Percentiles rank a stretch among this genome's conserved stretches.
phyloP scores from a whole-genome alignment of 2,113 vertebrate species.

The Paedocypris sp. region DNA sequence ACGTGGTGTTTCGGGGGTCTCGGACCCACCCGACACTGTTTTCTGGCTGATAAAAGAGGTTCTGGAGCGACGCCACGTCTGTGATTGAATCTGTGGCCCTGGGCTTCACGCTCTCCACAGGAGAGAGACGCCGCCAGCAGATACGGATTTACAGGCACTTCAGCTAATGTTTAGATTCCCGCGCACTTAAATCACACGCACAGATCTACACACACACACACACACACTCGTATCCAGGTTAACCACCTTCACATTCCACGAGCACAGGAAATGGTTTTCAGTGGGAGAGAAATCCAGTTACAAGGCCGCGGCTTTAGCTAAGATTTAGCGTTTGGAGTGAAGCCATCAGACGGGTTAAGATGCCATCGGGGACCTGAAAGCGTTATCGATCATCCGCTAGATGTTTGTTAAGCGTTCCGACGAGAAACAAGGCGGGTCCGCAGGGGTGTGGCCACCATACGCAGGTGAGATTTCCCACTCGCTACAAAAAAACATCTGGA shows the following conservation, averaged over 20 bases:
- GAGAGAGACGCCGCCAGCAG: constrained; percentile 1
- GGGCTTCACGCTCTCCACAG: constrained; percentile 16
- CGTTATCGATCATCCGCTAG: constrained; percentile 39
- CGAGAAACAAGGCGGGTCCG: too few relatives aligned
- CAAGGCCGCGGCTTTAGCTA: constrained; percentile 5
- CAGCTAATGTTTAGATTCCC: constrained; percentile 5
- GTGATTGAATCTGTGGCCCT: constrained; percentile 13
- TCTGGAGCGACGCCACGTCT: constrained; percentile 7
- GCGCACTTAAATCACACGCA: not conserved
- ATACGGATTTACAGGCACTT: not conserved
- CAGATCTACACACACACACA: not conserved
- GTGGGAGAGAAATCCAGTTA: not conserved
- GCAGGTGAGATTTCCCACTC: too few relatives aligned
- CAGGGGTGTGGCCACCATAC: too few relatives aligned
- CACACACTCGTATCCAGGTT: too few relatives aligned
- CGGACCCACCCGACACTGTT: constrained; percentile 9
- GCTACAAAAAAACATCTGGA: too few relatives aligned
- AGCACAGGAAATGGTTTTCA: not conserved
- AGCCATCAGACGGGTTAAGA: not conserved
- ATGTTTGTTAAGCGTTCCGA: too few relatives aligned
- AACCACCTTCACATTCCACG: constrained; percentile 20
- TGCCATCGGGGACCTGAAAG: not conserved
- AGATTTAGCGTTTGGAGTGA: not conserved
- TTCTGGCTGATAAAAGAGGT: constrained; percentile 13
- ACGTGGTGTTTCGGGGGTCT: not conserved